phyloP scores from a whole-genome alignment of 2,888 invertebrate genomes.

The Acanthopleura granulata region DNA sequence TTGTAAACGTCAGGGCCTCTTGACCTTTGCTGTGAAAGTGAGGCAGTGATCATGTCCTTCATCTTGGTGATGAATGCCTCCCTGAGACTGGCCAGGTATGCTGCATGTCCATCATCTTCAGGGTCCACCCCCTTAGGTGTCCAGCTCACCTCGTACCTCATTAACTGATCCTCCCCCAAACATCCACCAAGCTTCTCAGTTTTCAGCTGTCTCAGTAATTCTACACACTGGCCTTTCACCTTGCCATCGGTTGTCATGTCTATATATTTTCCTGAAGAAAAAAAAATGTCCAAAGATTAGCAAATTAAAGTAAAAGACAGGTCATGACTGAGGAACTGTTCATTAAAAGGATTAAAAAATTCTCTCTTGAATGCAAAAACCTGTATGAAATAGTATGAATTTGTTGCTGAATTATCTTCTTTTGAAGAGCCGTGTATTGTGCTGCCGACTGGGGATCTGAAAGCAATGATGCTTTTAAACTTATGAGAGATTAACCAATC shows the following conservation, averaged over 20 bases:
- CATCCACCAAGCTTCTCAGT: slow-evolving; percentile 34
- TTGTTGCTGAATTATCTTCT: too few species aligned
- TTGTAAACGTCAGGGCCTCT: slow-evolving; percentile 37
- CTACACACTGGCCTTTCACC: slow-evolving; percentile 44
- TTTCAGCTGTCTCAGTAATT: slow-evolving; percentile 41
- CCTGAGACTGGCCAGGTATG: slow-evolving; percentile 45
- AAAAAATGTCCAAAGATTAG: too few species aligned
- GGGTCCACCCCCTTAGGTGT: slow-evolving; percentile 34
- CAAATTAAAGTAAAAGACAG: too few species aligned
- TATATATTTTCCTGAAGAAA: slow-evolving; percentile 41
- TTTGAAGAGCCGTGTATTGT: too few species aligned
- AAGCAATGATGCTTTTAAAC: too few species aligned
- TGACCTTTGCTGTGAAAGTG: slow-evolving; percentile 22
- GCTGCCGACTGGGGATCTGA: too few species aligned
- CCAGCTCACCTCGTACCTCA: slow-evolving; percentile 44
- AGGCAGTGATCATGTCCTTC: slow-evolving; percentile 41
- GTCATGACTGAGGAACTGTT: too few species aligned
- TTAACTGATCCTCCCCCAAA: slow-evolving; percentile 35
- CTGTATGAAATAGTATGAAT: too few species aligned
- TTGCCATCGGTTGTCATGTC: slow-evolving; percentile 40
- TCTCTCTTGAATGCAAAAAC: too few species aligned
- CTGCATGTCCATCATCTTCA: slow-evolving; percentile 31
- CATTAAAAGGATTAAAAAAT: too few species aligned
- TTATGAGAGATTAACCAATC: too few species aligned
- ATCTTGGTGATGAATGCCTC: slow-evolving; percentile 41